Evolutionary conservation across 2,888 invertebrate genomes (phyloP), one percentile per base, ranked within the genome.

Genomic region (Apotomis betuletana): DNA sequence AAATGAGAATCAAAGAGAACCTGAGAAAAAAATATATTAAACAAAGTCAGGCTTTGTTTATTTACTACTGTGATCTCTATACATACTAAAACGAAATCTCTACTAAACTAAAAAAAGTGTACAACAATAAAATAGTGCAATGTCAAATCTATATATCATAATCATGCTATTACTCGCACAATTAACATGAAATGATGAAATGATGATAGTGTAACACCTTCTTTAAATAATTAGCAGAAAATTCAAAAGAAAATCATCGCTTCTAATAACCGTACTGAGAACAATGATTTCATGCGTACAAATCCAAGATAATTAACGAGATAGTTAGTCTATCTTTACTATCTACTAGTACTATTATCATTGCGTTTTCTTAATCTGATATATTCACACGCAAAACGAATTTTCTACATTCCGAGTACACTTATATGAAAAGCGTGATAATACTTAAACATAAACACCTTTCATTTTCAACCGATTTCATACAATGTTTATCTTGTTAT

Each of bases 361-460:
- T 74, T 49, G 70, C 73, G 70, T 70, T 74, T 70, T 74, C 57
- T 38, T 52, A 6, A 74, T 74, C 67, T 55, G 67, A 63, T 72
- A 58, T 10, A 46, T 38, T 27, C 9, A n/a, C 70, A 74, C 67
- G 73, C 73, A 61, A 44, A 51, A 68, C 8, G 55, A 38, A 57
- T 62, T 72, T 72, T 72, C 71, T 67, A 67, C 62, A 72, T 58
- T 58, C 58, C 58, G 6, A n/a, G n/a, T 58, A 38, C 4, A 9
- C 15, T 55, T 36, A 52, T 52, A 38, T 2, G 38, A 9, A 63
- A 62, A 13, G 5, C 41, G 10, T 49, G 2, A 9, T 49, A 49
- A 9, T 6, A 49, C 9, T 49, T 49, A 9, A 44, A 44, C 5
- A 44, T 49, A 9, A 44, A 44, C 5, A 44, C 44, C 6, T 44